These are phyloP conservation scores for Fistularia tabacaria DNA, from an alignment of 2,797 vertebrate species.

Conservation along the genomic window DNA sequence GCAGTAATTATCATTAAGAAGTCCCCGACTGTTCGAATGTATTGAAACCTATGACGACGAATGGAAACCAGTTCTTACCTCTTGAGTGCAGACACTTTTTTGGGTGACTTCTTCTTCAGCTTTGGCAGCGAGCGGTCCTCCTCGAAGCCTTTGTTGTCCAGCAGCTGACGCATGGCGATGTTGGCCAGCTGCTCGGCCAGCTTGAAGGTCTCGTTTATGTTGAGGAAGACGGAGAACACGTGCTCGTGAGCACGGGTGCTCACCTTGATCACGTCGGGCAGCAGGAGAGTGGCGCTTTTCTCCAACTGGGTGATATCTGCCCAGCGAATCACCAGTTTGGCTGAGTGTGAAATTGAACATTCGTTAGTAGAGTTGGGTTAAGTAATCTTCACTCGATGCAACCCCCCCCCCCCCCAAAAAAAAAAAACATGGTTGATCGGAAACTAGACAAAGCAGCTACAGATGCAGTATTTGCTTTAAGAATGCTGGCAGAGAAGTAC, in stretches of 20 bases:
- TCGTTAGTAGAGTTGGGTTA: neutral
- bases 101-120: slow-evolving; percentile 93
- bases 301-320: slow-evolving; percentile 96
- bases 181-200: slow-evolving; percentile 97
- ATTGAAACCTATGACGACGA: neutral
- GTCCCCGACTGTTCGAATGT: too few relatives aligned
- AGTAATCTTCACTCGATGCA: too few relatives aligned
- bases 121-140: slow-evolving; percentile 93
- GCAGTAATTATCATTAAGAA: too few relatives aligned
- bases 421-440: too few relatives aligned
- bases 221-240: slow-evolving; percentile 96
- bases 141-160: slow-evolving; percentile 96
- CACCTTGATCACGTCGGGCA: slow-evolving; percentile 92
- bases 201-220: slow-evolving; percentile 96
- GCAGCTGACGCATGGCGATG: slow-evolving; percentile 96
- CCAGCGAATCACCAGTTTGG: slow-evolving; percentile 95
- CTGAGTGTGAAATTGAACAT: slow-evolving; percentile 57
- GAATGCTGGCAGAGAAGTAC: too few relatives aligned
- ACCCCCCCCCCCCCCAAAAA: too few relatives aligned
- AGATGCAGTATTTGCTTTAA: too few relatives aligned
- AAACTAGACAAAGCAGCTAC: too few relatives aligned
- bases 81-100: slow-evolving; percentile 94
- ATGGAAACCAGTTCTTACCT: slow-evolving; percentile 69
- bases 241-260: slow-evolving; percentile 89
- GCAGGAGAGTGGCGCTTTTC: slow-evolving; percentile 89